These are phyloP conservation scores for Protula sp. DNA, from an alignment of 2,888 invertebrate species.

Conservation along the genomic window DNA sequence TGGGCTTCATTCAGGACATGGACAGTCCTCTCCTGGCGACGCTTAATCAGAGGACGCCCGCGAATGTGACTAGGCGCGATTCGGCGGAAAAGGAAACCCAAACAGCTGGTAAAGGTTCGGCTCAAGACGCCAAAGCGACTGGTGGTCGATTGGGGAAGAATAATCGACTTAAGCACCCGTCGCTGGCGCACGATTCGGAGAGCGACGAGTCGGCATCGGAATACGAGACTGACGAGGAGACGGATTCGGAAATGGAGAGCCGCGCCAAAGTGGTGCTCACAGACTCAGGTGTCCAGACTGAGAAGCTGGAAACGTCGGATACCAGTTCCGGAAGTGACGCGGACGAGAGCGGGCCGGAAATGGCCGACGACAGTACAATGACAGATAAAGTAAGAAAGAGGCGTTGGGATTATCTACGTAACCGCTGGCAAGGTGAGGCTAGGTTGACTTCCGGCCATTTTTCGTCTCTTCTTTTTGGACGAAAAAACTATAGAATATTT, in stretches of 20 bases:
- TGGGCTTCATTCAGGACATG: conserved; percentile 46
- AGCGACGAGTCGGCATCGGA: too few species aligned
- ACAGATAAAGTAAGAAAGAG: conserved; percentile 16
- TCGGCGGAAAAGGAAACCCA: conserved; percentile 21
- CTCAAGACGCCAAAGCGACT: not conserved
- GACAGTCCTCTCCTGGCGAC: conserved; percentile 36
- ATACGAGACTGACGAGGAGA: conserved; percentile 20
- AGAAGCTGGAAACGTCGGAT: conserved; percentile 5
- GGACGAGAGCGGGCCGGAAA: conserved; percentile 15
- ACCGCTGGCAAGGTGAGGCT: too few species aligned
- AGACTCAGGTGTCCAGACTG: conserved; percentile 19
- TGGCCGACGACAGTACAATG: conserved; percentile 17
- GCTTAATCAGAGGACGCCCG: conserved; percentile 19
- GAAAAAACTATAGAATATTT: too few species aligned
- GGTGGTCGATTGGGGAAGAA: not conserved
- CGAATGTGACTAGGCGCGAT: conserved; percentile 20
- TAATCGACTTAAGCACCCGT: too few species aligned
- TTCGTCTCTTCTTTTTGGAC: too few species aligned
- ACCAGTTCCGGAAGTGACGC: not conserved
- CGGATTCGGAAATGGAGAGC: conserved; percentile 22
- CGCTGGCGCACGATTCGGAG: conserved; percentile 15
- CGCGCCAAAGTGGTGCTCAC: conserved; percentile 8
- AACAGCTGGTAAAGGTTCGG: conserved; percentile 27
- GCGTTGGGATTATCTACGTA: too few species aligned
- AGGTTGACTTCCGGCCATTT: too few species aligned